Conservation (phyloP, 2,113 vertebrate genomes). For the Aegotheles bennettii region DNA sequence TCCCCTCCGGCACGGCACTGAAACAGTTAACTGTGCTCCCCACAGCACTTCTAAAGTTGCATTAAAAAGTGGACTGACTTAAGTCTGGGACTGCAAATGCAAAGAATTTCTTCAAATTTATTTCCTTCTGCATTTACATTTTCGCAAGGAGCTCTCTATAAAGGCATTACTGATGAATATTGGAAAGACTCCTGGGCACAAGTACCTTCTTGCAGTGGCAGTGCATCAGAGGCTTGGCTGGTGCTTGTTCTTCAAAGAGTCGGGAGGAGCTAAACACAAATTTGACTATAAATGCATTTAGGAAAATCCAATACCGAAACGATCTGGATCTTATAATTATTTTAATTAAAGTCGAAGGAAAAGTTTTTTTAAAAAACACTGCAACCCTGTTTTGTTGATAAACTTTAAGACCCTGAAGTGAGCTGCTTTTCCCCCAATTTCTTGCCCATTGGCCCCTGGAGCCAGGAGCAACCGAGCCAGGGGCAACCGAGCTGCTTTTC, state of each 20-base stretch:
- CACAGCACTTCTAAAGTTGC: not conserved
- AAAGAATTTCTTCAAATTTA: not conserved
- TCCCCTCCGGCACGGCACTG: not conserved
- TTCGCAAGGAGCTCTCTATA: not conserved
- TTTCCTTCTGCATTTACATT: constrained; percentile 50
- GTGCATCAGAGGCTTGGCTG: not conserved
- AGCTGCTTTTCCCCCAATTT: not conserved
- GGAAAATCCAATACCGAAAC: constrained; percentile 28
- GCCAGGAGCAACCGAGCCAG: not conserved
- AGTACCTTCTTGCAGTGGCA: constrained; percentile 47
- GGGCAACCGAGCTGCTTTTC: not conserved
- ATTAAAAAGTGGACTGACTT: not conserved
- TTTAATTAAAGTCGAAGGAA: constrained; percentile 22
- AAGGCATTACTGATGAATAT: constrained; percentile 29
- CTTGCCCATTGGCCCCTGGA: not conserved
- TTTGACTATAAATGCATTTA: constrained; percentile 39
- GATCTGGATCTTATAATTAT: not conserved
- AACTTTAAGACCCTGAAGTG: not conserved
- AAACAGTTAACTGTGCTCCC: not conserved
- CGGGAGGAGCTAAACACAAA: not conserved
- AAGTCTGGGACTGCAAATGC: not conserved
- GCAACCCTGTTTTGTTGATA: not conserved
- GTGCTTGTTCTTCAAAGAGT: constrained; percentile 33
- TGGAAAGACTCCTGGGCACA: constrained; percentile 29
- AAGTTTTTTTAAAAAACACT: not conserved